phyloP scores from a whole-genome alignment of 2,888 invertebrate genomes.

The Dyspetes luteomarginatus region DNA sequence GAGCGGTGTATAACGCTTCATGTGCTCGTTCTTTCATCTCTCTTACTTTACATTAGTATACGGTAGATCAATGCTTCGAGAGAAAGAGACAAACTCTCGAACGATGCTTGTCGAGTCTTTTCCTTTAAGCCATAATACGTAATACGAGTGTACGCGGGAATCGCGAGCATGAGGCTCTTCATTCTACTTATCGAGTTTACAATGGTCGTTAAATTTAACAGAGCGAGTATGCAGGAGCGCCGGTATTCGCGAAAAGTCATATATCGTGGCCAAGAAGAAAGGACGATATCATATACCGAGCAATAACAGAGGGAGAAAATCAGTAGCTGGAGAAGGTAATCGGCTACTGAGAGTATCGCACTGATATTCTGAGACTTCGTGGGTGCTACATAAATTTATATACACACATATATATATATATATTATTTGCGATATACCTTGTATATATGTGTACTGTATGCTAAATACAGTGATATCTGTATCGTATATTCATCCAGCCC shows the following conservation, averaged over 20 bases:
- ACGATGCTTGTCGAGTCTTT: constrained; percentile 40
- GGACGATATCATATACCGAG: constrained; percentile 21
- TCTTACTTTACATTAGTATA: constrained; percentile 15
- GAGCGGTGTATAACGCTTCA: constrained; percentile 44
- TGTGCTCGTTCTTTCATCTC: constrained; percentile 18
- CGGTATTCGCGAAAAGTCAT: constrained; percentile 56
- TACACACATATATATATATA: not conserved
- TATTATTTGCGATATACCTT: not conserved
- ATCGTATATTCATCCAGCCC: constrained; percentile 22
- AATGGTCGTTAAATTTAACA: constrained; percentile 70
- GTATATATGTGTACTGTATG: constrained; percentile 2
- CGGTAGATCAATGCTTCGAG: constrained; percentile 1
- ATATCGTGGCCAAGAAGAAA: not conserved
- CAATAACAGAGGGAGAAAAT: constrained; percentile 37
- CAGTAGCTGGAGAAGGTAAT: constrained; percentile 44
- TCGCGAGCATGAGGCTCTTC: constrained; percentile 54
- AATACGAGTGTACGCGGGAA: constrained; percentile 28
- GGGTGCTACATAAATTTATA: not conserved
- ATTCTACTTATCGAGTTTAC: constrained; percentile 70
- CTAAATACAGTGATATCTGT: constrained; percentile 30
- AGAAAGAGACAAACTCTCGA: not conserved
- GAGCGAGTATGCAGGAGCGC: constrained; percentile 58
- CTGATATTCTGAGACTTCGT: constrained; percentile 29
- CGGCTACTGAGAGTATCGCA: constrained; percentile 25
- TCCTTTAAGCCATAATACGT: constrained; percentile 39